A percentile compares a stretch with the other conserved stretches of the same genome.
These are phyloP conservation scores for Pygoscelis adeliae DNA, from an alignment of 2,113 vertebrate species.

Conservation along the genomic window DNA sequence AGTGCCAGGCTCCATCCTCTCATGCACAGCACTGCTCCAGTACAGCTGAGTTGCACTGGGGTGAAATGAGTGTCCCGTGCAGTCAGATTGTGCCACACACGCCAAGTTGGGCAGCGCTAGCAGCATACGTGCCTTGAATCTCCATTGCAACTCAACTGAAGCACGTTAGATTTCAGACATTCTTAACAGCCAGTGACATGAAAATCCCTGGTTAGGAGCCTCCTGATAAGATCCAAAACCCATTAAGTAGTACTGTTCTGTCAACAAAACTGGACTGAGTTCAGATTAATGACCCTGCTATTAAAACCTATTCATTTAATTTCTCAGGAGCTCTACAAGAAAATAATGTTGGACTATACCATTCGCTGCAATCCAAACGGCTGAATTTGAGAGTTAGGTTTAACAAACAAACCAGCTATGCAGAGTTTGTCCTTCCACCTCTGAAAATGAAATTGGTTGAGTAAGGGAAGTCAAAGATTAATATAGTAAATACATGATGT, in stretches of 20 bases:
- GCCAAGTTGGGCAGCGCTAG: background rate
- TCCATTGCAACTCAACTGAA: background rate
- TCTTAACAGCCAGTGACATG: background rate
- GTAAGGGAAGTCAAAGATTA: background rate
- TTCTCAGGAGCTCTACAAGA: background rate
- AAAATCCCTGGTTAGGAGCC: background rate
- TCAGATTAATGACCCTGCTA: background rate
- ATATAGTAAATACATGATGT: rapidly evolving
- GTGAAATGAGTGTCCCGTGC: rapidly evolving
- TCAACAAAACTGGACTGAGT: background rate
- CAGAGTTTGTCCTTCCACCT: background rate
- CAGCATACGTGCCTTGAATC: background rate
- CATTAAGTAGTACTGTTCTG: background rate
- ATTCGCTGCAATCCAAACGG: background rate
- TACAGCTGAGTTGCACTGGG: rapidly evolving
- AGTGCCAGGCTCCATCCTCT: background rate
- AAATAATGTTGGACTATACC: rapidly evolving
- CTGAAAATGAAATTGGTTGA: background rate
- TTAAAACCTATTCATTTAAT: background rate
- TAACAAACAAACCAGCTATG: background rate
- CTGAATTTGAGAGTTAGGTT: background rate
- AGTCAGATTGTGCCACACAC: rapidly evolving
- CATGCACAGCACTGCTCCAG: no score
- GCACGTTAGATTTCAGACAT: background rate
- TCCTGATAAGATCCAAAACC: background rate